Evolutionary conservation across 2,113 vertebrate species (phyloP), one percentile per base, ranked within the genome.

Genomic region (Sander vitreus): DNA sequence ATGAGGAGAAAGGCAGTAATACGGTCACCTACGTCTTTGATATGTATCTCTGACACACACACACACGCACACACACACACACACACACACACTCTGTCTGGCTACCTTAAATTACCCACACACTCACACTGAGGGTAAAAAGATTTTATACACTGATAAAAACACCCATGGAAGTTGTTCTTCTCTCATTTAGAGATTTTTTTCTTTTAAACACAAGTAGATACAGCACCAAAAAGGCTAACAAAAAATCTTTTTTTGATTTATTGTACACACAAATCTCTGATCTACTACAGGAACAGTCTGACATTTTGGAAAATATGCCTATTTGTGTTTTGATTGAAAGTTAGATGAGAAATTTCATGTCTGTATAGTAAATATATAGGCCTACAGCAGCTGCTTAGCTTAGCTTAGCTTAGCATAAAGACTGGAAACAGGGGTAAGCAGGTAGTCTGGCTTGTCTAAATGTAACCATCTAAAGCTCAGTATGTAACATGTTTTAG

Each of bases 1-100:
- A 84, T 59, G 54, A 91, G 69, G 51, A 79, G 76, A 84, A 69
- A 62, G 73, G 58, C 87, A 75, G 73, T 73, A 85, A 88, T 86
- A 75, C n/a, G 36, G 76, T 76, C 27, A 66, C 81, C 86, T 77
- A 85, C 76, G 36, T 88, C 55, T 88, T 73, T 21, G 74, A 89
- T 87, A 77, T 89, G 66, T 65, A 83, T 81, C 88, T 85, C 60
- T 85, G 50, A 62, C 30, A 39, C 58, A 62, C 60, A 48, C 62
- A 54, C 64, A 53, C 66, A 53, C 57, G 48, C 76, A 72, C 71
- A 71, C 75, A 76, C 45, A 45, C 1, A 33, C 16, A 68, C 45
- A 71, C 39, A 30, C 25, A 45, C 63, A 58, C 51, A 45, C 27
- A 53, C 64, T 33, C 12, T 5, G 72, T 77, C 70, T 81, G 67